Percentiles rank a stretch among this genome's conserved stretches.
These are phyloP conservation scores for Hoplostethus mediterraneus DNA, from an alignment of 2,797 vertebrate genomes.

Conservation along the genomic window DNA sequence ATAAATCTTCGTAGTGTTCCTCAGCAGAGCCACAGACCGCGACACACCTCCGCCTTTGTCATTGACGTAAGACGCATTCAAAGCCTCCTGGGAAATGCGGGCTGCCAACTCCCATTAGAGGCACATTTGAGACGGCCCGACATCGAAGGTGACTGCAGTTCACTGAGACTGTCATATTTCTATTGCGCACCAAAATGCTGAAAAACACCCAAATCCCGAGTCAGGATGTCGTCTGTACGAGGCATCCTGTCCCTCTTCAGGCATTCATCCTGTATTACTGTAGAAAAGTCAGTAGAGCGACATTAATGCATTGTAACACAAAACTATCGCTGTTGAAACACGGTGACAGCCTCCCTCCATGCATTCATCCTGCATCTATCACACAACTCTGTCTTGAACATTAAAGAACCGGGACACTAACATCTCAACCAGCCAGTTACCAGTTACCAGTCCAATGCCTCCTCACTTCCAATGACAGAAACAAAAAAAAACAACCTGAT, in stretches of 20 bases:
- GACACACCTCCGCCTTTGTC: slow-evolving; percentile 1
- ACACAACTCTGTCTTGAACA: too few relatives aligned
- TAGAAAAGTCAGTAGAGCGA: too few relatives aligned
- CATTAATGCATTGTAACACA: too few relatives aligned
- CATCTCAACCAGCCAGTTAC: too few relatives aligned
- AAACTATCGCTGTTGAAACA: background rate
- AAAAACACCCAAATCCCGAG: background rate
- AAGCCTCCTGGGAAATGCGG: slow-evolving; percentile 30
- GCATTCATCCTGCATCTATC: too few relatives aligned
- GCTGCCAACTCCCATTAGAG: slow-evolving; percentile 38
- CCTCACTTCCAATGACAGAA: too few relatives aligned
- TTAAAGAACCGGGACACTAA: too few relatives aligned
- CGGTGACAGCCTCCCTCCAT: background rate
- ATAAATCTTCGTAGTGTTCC: slow-evolving; percentile 19
- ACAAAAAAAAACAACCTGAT: too few relatives aligned
- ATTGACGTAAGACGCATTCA: background rate
- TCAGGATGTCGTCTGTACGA: background rate
- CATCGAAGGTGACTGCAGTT: slow-evolving; percentile 6
- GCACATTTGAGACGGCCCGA: background rate
- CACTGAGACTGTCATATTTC: background rate
- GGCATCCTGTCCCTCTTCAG: background rate
- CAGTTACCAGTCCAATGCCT: too few relatives aligned
- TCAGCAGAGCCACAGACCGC: background rate
- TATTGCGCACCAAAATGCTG: background rate
- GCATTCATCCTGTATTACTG: too few relatives aligned